Percentiles rank a stretch among this genome's conserved stretches.
Evolutionary conservation across 2,113 vertebrate species (phyloP).

Genomic region (Lipophrys pholis): DNA sequence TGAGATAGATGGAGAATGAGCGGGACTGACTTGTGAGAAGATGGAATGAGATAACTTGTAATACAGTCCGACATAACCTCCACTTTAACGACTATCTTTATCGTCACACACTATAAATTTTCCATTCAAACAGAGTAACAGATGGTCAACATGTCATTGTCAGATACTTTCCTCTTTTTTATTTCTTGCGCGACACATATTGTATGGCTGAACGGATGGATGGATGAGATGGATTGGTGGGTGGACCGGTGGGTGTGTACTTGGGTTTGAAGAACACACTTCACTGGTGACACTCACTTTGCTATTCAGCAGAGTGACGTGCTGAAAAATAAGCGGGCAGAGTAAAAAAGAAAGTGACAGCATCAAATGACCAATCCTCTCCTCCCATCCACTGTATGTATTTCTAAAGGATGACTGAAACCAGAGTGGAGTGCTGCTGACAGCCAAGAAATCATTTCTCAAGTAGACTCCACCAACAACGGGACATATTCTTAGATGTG

Average conservation of each 20-base stretch:
- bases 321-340: slow-evolving; percentile 52
- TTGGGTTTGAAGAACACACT: slow-evolving; percentile 57
- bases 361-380: slow-evolving; percentile 72
- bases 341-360: slow-evolving; percentile 75
- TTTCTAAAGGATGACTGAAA: slow-evolving; percentile 78
- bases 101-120: slow-evolving; percentile 47
- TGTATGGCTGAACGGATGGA: slow-evolving; percentile 47
- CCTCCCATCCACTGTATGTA: slow-evolving; percentile 54
- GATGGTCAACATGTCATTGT: slow-evolving; percentile 41
- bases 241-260: slow-evolving; percentile 51
- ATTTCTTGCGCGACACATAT: slow-evolving; percentile 31
- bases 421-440: slow-evolving; percentile 68
- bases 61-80: slow-evolving; percentile 22
- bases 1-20: background rate
- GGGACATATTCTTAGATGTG: slow-evolving; percentile 5
- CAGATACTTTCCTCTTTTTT: slow-evolving; percentile 18
- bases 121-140: slow-evolving; percentile 38
- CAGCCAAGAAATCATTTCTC: slow-evolving; percentile 80
- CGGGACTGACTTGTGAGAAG: slow-evolving; percentile 23
- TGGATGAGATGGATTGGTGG: slow-evolving; percentile 64
- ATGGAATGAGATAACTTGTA: slow-evolving; percentile 21
- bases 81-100: slow-evolving; percentile 44
- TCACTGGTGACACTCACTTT: slow-evolving; percentile 57
- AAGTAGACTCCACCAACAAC: slow-evolving; percentile 57
- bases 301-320: slow-evolving; percentile 50